phyloP scores from a whole-genome alignment of 2,113 vertebrate genomes.

The Ailuropoda melanoleuca region DNA sequence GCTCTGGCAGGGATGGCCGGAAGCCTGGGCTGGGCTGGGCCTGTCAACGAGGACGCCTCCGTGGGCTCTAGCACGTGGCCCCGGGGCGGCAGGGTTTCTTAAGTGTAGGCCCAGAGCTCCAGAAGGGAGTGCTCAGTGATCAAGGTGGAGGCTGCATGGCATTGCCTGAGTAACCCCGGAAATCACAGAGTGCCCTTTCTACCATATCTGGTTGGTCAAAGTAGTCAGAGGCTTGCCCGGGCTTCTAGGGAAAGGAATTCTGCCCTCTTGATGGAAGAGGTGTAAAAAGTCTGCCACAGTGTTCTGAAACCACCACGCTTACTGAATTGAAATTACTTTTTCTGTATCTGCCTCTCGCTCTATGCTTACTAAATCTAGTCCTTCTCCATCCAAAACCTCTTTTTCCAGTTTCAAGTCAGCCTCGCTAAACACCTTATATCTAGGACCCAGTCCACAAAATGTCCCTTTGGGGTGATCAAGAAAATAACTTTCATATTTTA shows the following conservation, averaged over 20 bases:
- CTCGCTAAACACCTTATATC: background rate
- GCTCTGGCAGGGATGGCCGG: background rate
- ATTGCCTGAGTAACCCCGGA: background rate
- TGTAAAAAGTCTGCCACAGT: background rate
- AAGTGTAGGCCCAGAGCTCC: background rate
- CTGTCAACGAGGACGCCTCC: background rate
- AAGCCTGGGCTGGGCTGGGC: background rate
- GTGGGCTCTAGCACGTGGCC: rapidly evolving
- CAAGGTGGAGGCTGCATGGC: background rate
- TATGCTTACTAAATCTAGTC: background rate
- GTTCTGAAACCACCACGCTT: background rate
- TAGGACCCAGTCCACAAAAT: background rate
- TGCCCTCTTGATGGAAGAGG: background rate
- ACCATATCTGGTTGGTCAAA: background rate
- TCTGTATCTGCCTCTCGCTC: background rate
- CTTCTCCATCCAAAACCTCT: background rate
- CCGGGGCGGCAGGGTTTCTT: background rate
- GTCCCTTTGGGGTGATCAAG: background rate
- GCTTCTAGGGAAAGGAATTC: background rate
- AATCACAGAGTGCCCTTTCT: background rate
- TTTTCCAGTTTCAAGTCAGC: background rate
- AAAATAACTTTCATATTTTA: background rate
- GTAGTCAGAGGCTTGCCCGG: background rate
- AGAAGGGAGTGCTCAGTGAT: background rate
- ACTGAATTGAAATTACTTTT: background rate